Evolutionary conservation across 2,113 vertebrate genomes (phyloP).

Genomic region (Apodemus sylvaticus): DNA sequence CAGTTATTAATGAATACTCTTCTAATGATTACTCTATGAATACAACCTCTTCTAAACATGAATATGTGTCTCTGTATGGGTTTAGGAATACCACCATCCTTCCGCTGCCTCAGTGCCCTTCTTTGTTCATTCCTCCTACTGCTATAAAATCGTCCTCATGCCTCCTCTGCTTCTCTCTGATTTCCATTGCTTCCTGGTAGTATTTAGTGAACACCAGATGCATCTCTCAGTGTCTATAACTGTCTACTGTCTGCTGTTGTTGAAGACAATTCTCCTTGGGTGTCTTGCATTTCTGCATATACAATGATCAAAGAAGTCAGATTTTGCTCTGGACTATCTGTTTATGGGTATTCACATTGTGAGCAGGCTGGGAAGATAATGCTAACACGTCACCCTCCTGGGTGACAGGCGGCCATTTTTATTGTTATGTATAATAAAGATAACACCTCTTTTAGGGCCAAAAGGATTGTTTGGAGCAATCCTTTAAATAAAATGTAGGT

Average conservation of each 20-base stretch:
- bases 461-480: conserved; percentile 27
- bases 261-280: neutral
- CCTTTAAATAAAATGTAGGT: neutral
- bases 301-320: neutral
- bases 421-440: neutral
- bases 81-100: neutral
- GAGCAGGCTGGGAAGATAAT: neutral
- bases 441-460: neutral
- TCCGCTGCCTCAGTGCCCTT: neutral
- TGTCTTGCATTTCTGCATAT: neutral
- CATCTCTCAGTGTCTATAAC: neutral
- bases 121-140: neutral
- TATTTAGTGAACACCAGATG: neutral
- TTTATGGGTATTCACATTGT: neutral
- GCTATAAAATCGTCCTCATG: conserved; percentile 8
- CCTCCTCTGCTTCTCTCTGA: neutral
- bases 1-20: neutral
- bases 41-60: neutral
- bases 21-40: too few species aligned
- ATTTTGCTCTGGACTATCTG: neutral
- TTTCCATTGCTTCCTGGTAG: neutral
- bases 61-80: neutral
- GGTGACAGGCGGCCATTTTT: neutral
- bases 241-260: neutral
- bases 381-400: neutral